Evolutionary conservation across 2,888 invertebrate species (phyloP), one percentile per base, ranked within the genome.

Genomic region (Harpagoxenus sublaevis): DNA sequence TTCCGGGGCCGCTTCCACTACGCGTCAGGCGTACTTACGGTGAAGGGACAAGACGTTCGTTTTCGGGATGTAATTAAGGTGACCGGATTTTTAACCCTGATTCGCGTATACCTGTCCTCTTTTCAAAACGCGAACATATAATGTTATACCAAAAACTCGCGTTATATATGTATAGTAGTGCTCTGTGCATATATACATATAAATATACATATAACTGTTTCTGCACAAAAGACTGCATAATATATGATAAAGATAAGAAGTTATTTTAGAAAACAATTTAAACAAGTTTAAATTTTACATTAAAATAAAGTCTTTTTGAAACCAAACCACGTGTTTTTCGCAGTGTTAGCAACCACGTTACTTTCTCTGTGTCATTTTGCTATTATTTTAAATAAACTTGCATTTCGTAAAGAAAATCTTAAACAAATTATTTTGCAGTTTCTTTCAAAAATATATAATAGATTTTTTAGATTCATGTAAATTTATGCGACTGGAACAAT

Each of bases 21-120:
- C n/a, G 35, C 66, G 15, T 9, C 74, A 3, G 15, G 12, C 1
- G 23, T 4, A 23, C 23, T 23, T 23, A 15, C 10, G 45, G 66
- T 68, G 66, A 62, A 74, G 68, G 53, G 39, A n/a, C 31, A 28
- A 68, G 39, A 42, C 78, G 42, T n/a, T 55, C 53, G 70, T 78
- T 78, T 78, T 68, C 42, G 68, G 42, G 42, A 18, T 35, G 31
- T 15, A 70, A 68, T 39, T 51, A 28, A 45, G 62, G 62, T 35
- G 63, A 48, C 42, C 31, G 63, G 15, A 48, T 18, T 74, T 74
- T 74, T 74, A 45, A 73, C 18, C 73, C 42, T 57, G 31, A 45
- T 60, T 18, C 51, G n/a, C 5, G 39, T 42, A 8, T 28, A 4
- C 28, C 5, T 39, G 75, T 65, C 15, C 65, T 31, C 65, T 75